A percentile compares a stretch with the other conserved stretches of the same genome.
phyloP scores from a whole-genome alignment of 2,888 invertebrate species.

The Byasa hedistus region DNA sequence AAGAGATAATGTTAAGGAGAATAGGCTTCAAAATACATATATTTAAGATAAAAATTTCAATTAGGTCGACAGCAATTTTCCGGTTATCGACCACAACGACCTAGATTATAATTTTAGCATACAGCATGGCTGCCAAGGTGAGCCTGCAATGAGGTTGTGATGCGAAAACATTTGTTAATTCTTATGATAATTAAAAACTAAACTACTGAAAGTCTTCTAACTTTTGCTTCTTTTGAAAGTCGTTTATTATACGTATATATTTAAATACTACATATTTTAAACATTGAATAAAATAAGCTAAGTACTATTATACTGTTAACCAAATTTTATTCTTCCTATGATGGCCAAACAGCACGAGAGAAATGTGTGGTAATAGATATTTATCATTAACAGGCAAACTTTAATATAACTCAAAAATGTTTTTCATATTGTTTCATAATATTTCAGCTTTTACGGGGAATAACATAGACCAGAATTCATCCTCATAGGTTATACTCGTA shows the following conservation, averaged over 20 bases:
- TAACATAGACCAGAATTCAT: too few relatives aligned
- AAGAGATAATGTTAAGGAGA: background rate
- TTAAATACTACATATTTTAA: background rate
- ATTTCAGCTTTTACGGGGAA: too few relatives aligned
- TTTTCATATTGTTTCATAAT: too few relatives aligned
- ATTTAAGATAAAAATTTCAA: conserved; percentile 8
- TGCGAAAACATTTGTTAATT: background rate
- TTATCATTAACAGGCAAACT: too few relatives aligned
- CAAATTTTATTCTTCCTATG: too few relatives aligned
- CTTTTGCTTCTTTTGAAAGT: background rate
- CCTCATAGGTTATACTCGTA: too few relatives aligned
- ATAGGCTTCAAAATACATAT: background rate
- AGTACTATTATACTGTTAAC: too few relatives aligned
- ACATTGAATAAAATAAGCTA: background rate
- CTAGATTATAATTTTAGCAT: conserved; percentile 33
- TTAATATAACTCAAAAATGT: too few relatives aligned
- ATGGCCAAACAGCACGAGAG: too few relatives aligned
- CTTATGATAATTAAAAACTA: background rate
- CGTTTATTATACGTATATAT: background rate
- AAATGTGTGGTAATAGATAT: too few relatives aligned
- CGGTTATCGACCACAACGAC: conserved; percentile 30
- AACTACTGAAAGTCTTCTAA: background rate
- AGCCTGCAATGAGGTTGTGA: conserved; percentile 22
- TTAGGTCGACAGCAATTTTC: conserved; percentile 23
- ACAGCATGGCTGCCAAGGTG: conserved; percentile 27